These are phyloP conservation scores for Sinopyrophorus schimmeli DNA, from an alignment of 2,888 invertebrate species.

Conservation along the genomic window DNA sequence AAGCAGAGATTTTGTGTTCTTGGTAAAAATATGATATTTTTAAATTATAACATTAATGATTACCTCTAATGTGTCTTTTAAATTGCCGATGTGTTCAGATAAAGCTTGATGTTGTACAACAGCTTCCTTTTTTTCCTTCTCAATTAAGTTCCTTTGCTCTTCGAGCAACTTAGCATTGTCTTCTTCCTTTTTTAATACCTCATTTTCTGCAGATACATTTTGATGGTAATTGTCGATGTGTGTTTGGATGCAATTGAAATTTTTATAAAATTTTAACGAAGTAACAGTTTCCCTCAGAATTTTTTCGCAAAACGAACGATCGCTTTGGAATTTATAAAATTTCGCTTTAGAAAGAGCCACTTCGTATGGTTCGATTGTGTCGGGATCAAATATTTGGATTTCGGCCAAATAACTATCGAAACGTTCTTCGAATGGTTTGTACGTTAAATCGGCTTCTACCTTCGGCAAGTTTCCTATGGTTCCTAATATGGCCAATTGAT, in stretches of 20 bases:
- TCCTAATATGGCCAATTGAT: constrained; percentile 41
- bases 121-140: constrained; percentile 35
- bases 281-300: constrained; percentile 25
- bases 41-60: too few relatives aligned
- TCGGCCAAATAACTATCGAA: constrained; percentile 6
- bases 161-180: constrained; percentile 30
- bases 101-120: constrained; percentile 33
- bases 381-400: constrained; percentile 29
- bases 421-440: constrained; percentile 25
- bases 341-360: constrained; percentile 24
- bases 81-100: constrained; percentile 40
- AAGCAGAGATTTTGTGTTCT: not conserved
- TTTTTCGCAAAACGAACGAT: constrained; percentile 33
- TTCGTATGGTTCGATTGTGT: constrained; percentile 32
- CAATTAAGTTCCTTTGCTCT: constrained; percentile 32
- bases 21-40: not conserved
- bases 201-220: constrained; percentile 25
- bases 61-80: constrained; percentile 47
- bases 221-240: constrained; percentile 30
- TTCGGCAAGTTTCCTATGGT: constrained; percentile 31
- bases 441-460: constrained; percentile 22
- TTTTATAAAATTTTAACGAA: constrained; percentile 13
- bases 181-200: constrained; percentile 19
- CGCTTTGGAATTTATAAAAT: constrained; percentile 37
- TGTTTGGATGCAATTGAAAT: constrained; percentile 31